These are phyloP conservation scores for Narcine bancroftii DNA, from an alignment of 2,113 vertebrate species.

Conservation along the genomic window DNA sequence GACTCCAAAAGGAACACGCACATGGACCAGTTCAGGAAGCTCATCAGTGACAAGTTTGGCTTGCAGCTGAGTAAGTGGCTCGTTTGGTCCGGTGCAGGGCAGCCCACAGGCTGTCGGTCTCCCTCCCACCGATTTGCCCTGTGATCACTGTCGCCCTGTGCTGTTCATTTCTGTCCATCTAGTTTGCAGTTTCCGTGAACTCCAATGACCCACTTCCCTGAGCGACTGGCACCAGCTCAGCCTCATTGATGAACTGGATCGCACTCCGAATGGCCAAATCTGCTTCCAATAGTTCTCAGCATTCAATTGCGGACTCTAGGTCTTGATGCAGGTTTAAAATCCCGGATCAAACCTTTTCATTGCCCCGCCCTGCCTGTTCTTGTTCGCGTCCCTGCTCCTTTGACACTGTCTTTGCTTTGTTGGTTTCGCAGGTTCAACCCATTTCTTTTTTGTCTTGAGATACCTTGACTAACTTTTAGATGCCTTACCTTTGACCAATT, in stretches of 20 bases:
- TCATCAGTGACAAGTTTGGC: slow-evolving; percentile 65
- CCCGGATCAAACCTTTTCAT: not conserved
- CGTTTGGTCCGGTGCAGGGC: not conserved
- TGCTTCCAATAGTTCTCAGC: too few species aligned
- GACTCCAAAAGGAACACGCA: slow-evolving; percentile 80
- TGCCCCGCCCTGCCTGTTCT: not conserved
- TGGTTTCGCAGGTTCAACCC: not conserved
- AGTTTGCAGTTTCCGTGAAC: not conserved
- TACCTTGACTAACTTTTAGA: not conserved
- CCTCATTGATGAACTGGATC: too few species aligned
- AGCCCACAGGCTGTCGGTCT: too few species aligned
- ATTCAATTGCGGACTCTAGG: too few species aligned
- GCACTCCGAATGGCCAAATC: too few species aligned
- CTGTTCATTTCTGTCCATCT: not conserved
- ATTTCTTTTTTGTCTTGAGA: not conserved
- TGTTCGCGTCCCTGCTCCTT: not conserved
- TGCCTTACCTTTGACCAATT: not conserved
- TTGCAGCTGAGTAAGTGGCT: slow-evolving; percentile 72
- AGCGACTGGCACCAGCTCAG: not conserved
- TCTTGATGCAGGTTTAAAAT: not conserved
- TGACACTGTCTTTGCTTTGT: not conserved
- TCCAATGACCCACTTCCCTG: not conserved
- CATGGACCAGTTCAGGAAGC: slow-evolving; percentile 80
- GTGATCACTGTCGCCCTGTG: not conserved
- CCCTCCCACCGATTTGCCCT: too few species aligned